These are phyloP conservation scores for Drosophila sp. DNA, from an alignment of 1,140 invertebrate genomes.

Conservation along the genomic window DNA sequence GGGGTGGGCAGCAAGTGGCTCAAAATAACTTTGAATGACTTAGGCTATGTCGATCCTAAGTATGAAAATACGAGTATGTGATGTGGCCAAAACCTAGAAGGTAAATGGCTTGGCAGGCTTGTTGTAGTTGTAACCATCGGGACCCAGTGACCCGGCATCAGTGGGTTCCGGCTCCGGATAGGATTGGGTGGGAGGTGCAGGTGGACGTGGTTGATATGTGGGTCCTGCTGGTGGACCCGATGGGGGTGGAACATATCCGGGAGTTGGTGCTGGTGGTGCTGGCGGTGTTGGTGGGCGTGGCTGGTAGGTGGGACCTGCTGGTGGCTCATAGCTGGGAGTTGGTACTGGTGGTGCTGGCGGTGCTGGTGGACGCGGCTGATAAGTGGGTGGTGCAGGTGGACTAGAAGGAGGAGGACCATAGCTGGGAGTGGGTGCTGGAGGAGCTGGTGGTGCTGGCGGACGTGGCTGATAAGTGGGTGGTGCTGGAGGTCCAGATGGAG, in stretches of 20 bases:
- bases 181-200: conserved; percentile 20
- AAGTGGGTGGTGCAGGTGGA: conserved; percentile 35
- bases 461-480: conserved; percentile 37
- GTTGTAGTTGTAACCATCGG: conserved; percentile 70
- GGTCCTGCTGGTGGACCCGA: conserved; percentile 53
- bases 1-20: conserved; percentile 25
- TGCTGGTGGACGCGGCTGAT: conserved; percentile 55
- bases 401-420: no score
- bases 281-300: conserved; percentile 57
- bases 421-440: conserved; percentile 48
- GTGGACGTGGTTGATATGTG: conserved; percentile 54
- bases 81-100: conserved; percentile 41
- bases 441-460: conserved; percentile 38
- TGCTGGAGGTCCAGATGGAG: conserved; percentile 32
- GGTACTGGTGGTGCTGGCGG: conserved; percentile 51
- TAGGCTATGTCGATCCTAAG: conserved; percentile 42
- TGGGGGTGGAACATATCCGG: conserved; percentile 60
- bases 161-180: conserved; percentile 35
- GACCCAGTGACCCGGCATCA: conserved; percentile 61
- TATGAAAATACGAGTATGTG: not conserved
- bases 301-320: conserved; percentile 41
- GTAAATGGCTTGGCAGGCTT: conserved; percentile 62
- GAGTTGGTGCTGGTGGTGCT: conserved; percentile 51
- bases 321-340: conserved; percentile 54
- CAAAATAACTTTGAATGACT: conserved; percentile 23